Percentiles rank a stretch among this genome's conserved stretches.
Conservation (phyloP, 1,140 invertebrate genomes). For the Aphidius ervi region DNA sequence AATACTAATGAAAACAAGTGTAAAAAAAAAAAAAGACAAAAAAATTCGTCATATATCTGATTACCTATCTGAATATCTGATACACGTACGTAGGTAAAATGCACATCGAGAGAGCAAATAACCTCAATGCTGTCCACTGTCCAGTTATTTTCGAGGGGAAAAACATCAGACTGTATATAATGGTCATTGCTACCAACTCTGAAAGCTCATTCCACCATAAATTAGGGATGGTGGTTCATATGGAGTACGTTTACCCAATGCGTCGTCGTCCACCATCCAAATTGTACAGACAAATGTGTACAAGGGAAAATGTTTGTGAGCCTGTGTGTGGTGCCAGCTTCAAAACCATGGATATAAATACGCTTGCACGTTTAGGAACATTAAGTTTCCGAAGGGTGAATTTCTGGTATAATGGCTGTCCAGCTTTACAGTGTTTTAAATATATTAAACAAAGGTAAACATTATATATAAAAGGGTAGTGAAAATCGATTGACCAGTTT, state of each 20-base stretch:
- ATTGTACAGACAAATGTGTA: constrained; percentile 22
- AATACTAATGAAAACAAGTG: too few relatives aligned
- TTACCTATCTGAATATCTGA: too few relatives aligned
- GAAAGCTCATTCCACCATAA: constrained; percentile 25
- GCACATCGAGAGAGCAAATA: too few relatives aligned
- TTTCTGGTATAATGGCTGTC: constrained; percentile 26
- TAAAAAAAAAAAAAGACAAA: too few relatives aligned
- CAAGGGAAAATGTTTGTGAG: constrained; percentile 15
- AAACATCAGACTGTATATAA: too few relatives aligned
- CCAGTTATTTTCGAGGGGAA: too few relatives aligned
- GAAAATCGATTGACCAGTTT: constrained; percentile 20
- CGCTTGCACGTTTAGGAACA: constrained; percentile 26
- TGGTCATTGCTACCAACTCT: too few relatives aligned
- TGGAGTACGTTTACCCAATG: constrained; percentile 5
- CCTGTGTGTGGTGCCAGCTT: background rate
- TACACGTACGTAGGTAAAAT: too few relatives aligned
- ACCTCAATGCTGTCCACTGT: too few relatives aligned
- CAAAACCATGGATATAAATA: constrained; percentile 30
- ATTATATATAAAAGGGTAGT: constrained; percentile 6
- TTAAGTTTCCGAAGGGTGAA: constrained; percentile 27
- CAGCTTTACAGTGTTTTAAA: constrained; percentile 23
- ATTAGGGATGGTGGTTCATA: constrained; percentile 28
- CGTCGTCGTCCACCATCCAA: constrained; percentile 13
- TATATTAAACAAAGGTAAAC: constrained; percentile 19
- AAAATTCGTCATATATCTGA: too few relatives aligned